Evolutionary conservation across 1,140 invertebrate species (phyloP).

Genomic region (Microvelia longipes): DNA sequence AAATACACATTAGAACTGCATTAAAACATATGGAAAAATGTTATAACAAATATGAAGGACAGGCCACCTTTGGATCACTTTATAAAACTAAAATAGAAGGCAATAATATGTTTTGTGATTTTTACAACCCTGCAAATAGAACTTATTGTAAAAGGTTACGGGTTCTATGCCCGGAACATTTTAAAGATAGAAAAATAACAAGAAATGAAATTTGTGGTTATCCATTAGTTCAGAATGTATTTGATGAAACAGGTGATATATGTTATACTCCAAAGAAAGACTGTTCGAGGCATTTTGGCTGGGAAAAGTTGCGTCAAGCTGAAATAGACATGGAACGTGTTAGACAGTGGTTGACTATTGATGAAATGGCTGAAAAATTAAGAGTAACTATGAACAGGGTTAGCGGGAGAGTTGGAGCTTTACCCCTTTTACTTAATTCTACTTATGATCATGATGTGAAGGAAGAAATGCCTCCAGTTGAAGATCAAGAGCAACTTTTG

Average conservation of each 20-base stretch:
- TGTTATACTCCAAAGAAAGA: conserved; percentile 78
- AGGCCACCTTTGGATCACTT: conserved; percentile 88
- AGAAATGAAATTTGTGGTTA: conserved; percentile 78
- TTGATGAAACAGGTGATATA: conserved; percentile 61
- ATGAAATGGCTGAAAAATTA: conserved; percentile 91
- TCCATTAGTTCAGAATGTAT: conserved; percentile 69
- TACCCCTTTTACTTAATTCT: conserved; percentile 85
- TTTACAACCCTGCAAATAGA: conserved; percentile 72
- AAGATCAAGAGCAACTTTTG: conserved; percentile 25
- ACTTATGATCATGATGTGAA: conserved; percentile 86
- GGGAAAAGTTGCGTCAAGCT: conserved; percentile 86
- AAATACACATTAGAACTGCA: conserved; percentile 71
- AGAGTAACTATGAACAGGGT: conserved; percentile 71
- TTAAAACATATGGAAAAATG: conserved; percentile 91
- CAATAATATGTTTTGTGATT: conserved; percentile 95
- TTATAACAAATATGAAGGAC: conserved; percentile 93
- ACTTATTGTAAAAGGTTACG: conserved; percentile 93
- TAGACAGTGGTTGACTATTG: conserved; percentile 77
- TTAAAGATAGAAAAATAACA: conserved; percentile 82
- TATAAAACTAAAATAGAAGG: conserved; percentile 89
- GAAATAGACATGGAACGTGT: conserved; percentile 58
- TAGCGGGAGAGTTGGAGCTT: conserved; percentile 65
- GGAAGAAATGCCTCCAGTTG: conserved; percentile 41
- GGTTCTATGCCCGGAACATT: conserved; percentile 94
- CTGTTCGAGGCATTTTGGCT: conserved; percentile 82